Percentiles rank a stretch among this genome's conserved stretches.
These are phyloP conservation scores for Macquaria ambigua DNA, from an alignment of 2,113 vertebrate species.

Conservation along the genomic window DNA sequence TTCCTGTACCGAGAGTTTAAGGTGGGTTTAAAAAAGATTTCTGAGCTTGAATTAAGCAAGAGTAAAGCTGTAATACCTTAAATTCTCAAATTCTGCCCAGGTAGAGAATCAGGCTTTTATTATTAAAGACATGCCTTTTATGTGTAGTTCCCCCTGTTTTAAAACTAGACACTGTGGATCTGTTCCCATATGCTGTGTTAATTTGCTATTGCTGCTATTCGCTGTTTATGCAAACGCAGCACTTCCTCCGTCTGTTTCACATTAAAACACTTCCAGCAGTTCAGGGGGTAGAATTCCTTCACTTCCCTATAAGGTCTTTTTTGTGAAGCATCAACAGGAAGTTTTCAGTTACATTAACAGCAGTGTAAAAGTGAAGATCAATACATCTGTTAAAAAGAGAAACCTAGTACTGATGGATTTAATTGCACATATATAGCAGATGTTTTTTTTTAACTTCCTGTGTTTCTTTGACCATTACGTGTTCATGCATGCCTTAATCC, in stretches of 20 bases:
- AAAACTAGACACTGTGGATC: slow-evolving; percentile 21
- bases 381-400: not conserved
- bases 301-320: not conserved
- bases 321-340: not conserved
- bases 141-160: not conserved
- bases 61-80: not conserved
- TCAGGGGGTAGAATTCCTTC: not conserved
- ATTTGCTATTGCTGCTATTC: slow-evolving; percentile 41
- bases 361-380: not conserved
- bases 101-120: not conserved
- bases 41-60: not conserved
- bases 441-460: too few relatives aligned
- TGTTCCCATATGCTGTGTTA: slow-evolving; percentile 25
- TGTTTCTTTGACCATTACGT: not conserved
- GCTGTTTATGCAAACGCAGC: slow-evolving; percentile 43
- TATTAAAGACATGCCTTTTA: not conserved
- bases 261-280: slow-evolving; percentile 42
- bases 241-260: slow-evolving; percentile 49
- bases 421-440: not conserved
- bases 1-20: slow-evolving; percentile 21
- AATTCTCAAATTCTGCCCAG: not conserved
- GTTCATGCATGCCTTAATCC: not conserved
- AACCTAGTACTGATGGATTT: not conserved
- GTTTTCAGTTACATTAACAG: not conserved
- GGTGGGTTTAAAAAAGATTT: not conserved